phyloP scores from a whole-genome alignment of 2,888 invertebrate genomes.

The Ectemnius cavifrons region DNA sequence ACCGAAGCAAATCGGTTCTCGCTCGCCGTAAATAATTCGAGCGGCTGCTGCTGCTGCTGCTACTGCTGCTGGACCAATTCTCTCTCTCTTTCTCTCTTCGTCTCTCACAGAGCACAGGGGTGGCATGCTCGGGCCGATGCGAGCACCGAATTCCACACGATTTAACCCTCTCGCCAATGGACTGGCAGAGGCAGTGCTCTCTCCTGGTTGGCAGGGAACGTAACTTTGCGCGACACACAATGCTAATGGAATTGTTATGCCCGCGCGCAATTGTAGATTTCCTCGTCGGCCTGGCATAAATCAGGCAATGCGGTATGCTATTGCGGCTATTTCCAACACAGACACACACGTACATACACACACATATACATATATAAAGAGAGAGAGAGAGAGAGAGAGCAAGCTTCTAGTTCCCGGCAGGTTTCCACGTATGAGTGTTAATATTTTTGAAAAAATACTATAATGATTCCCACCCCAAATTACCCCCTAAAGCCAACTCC shows the following conservation, averaged over 20 bases:
- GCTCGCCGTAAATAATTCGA: no score
- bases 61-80: no score
- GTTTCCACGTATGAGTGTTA: no score
- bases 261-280: neutral
- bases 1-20: no score
- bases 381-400: no score
- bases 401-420: no score
- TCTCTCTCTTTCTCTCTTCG: neutral
- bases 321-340: slow-evolving; percentile 16
- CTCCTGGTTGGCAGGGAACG: neutral
- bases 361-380: no score
- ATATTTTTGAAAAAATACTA: no score
- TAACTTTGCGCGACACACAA: neutral
- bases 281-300: slow-evolving; percentile 6
- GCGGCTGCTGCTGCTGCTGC: no score
- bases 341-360: slow-evolving; percentile 4
- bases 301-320: slow-evolving; percentile 11
- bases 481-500: no score
- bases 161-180: slow-evolving; percentile 30
- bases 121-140: neutral
- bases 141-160: slow-evolving; percentile 35
- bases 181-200: slow-evolving; percentile 3
- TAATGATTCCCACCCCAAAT: no score
- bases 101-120: no score
- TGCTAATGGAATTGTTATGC: slow-evolving; percentile 32